phyloP scores from a whole-genome alignment of 2,888 invertebrate genomes.

The Uloborus plumipes region DNA sequence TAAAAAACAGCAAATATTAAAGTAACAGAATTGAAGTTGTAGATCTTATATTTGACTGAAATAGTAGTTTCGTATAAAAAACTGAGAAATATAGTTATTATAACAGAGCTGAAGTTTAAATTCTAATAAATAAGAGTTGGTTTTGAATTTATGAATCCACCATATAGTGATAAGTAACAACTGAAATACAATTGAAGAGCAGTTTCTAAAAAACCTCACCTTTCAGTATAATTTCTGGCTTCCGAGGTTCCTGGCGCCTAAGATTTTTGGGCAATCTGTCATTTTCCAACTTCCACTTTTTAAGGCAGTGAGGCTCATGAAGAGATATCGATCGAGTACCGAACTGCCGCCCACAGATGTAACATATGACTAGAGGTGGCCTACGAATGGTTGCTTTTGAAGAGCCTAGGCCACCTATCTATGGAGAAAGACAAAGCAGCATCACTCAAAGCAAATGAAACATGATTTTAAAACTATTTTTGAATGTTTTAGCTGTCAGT shows the following conservation, averaged over 20 bases:
- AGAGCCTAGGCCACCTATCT: constrained; percentile 44
- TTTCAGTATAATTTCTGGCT: constrained; percentile 55
- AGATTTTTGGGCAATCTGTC: constrained; percentile 75
- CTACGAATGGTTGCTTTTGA: constrained; percentile 28
- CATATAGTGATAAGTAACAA: too few relatives aligned
- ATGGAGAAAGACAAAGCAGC: neutral
- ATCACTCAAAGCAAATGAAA: neutral
- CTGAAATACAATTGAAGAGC: too few relatives aligned
- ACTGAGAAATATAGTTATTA: too few relatives aligned
- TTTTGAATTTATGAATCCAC: too few relatives aligned
- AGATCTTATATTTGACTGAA: too few relatives aligned
- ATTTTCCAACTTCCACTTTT: constrained; percentile 76
- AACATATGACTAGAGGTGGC: constrained; percentile 71
- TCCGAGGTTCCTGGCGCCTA: constrained; percentile 68
- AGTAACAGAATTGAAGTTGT: too few relatives aligned
- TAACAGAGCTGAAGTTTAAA: too few relatives aligned
- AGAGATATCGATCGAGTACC: constrained; percentile 78
- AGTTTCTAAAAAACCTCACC: constrained; percentile 6
- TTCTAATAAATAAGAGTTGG: too few relatives aligned
- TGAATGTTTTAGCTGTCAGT: too few relatives aligned
- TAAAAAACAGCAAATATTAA: too few relatives aligned
- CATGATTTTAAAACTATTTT: neutral
- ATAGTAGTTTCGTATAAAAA: too few relatives aligned
- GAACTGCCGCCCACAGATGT: constrained; percentile 79
- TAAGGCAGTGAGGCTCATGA: constrained; percentile 78